Percentiles rank a stretch among this genome's conserved stretches.
phyloP scores from a whole-genome alignment of 1,140 invertebrate genomes.

The Drosophila ogumai region DNA sequence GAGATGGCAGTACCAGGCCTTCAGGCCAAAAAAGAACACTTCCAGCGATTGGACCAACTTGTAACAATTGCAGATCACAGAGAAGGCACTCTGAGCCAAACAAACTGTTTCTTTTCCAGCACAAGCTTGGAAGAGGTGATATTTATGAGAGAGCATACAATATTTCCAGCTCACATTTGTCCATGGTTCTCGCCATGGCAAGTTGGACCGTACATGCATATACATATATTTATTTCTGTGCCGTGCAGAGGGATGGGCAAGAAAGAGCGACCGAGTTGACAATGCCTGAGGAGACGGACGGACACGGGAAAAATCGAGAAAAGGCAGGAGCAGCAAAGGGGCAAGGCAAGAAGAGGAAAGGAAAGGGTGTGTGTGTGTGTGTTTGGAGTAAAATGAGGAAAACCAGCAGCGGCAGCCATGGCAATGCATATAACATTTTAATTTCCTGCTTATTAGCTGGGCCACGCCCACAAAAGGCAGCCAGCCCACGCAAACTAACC shows the following conservation, averaged over 20 bases:
- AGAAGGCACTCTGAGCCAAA: background rate
- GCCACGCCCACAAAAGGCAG: conserved; percentile 42
- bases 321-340: conserved; percentile 3
- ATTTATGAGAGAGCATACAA: background rate
- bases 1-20: background rate
- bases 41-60: background rate
- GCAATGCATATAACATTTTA: conserved; percentile 83
- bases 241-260: background rate
- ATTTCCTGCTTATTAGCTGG: conserved; percentile 80
- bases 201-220: conserved; percentile 10
- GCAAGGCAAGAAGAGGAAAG: background rate
- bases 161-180: background rate
- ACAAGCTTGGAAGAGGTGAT: background rate
- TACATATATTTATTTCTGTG: conserved; percentile 11
- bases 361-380: conserved; percentile 2
- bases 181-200: background rate
- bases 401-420: conserved; percentile 54
- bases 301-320: conserved; percentile 37
- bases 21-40: background rate
- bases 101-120: background rate
- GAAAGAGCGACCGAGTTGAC: conserved; percentile 54
- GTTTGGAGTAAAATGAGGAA: conserved; percentile 32
- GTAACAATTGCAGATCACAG: background rate
- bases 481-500: conserved; percentile 47
- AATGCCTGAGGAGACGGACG: conserved; percentile 51